Evolutionary conservation across 2,797 vertebrate species (phyloP), one percentile per base, ranked within the genome.

Genomic region (Macropus fuliginosus): DNA sequence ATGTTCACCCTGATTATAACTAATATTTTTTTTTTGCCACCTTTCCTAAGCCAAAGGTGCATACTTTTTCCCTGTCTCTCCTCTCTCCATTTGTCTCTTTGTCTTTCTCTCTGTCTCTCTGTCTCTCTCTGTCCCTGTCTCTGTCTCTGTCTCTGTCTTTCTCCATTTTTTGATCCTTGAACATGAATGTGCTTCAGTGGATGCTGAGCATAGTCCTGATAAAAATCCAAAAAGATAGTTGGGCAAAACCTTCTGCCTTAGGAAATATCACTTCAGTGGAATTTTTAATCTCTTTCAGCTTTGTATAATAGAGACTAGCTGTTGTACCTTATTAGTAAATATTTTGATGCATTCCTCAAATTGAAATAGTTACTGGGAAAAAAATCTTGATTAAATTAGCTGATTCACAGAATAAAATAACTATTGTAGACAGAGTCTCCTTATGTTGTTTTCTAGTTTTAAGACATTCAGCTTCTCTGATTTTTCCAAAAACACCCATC

Each of bases 391-490:
- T 40, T 56, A 96, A 89, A 10, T 81, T 93, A 95, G 92, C 0
- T 91, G 24, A 6, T 94, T 28, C 59, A 91, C 28, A 66, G 28
- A 94, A 46, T 50, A 87, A 87, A 87, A 87, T 74, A 52, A 96
- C n/a, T n/a, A 95, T 96, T 0, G 0, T 29, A 97, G 81, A 52
- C 24, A 92, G 10, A 91, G 94, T 0, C 28, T 54, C 91, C 81
- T 93, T 94, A 89, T 56, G 31, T 2, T 95, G 93, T 94, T 95
- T 96, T 94, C 62, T 94, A 29, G 95, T 96, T 94, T 96, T 93
- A 12, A 16, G 34, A 94, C 91, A 94, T 91, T 94, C 56, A 55
- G 91, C 89, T 91, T 62, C 95, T 96, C 90, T 55, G 40, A 14
- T 95, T 21, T 93, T 96, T 93, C 9, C 18, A 40, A 8, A 89